Evolutionary conservation across 1,140 invertebrate species (phyloP).

Genomic region (Ceratina japonica): DNA sequence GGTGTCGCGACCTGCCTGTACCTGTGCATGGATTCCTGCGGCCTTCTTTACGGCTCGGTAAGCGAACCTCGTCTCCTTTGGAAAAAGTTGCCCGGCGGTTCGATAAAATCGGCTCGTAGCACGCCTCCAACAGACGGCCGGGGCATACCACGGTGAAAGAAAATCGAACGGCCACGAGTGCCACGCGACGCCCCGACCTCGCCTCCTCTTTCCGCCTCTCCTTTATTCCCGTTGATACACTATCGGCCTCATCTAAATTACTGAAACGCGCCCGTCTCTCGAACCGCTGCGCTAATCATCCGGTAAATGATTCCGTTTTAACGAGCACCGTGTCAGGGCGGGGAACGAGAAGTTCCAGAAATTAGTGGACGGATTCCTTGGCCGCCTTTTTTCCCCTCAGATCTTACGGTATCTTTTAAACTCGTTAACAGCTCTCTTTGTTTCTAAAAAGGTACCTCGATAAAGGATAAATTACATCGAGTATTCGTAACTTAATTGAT

Average conservation of each 20-base stretch:
- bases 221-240: conserved; percentile 6
- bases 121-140: not conserved
- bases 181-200: conserved; percentile 32
- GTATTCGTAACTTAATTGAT: no score
- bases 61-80: conserved; percentile 74
- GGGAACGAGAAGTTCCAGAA: not conserved
- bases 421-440: no score
- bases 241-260: conserved; percentile 39
- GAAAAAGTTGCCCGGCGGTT: conserved; percentile 30
- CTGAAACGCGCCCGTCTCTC: not conserved
- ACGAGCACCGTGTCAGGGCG: not conserved
- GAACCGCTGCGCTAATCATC: not conserved
- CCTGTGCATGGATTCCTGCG: conserved; percentile 92
- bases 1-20: conserved; percentile 90
- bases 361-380: not conserved
- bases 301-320: conserved; percentile 5
- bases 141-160: not conserved
- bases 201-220: not conserved
- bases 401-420: not conserved
- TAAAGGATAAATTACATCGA: no score
- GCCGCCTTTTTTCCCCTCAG: not conserved
- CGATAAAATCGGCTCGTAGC: conserved; percentile 25
- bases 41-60: conserved; percentile 91
- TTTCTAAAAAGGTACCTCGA: no score
- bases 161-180: conserved; percentile 5